Percentiles rank a stretch among this genome's conserved stretches.
Evolutionary conservation across 2,797 vertebrate species (phyloP).

Genomic region (Gymnodraco acuticeps): DNA sequence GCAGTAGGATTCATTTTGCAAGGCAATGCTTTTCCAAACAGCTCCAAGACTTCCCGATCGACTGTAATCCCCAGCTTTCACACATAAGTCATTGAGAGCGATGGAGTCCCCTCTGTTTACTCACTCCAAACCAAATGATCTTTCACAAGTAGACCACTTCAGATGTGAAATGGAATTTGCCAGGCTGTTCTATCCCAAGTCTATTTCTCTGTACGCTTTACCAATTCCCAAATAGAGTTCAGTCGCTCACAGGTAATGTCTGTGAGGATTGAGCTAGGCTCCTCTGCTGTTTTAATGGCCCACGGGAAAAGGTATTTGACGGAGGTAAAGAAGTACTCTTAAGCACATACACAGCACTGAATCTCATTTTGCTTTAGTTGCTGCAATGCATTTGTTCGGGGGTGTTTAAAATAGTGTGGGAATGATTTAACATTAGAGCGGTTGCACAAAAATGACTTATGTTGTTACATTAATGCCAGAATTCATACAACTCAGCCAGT

Average conservation of each 20-base stretch:
- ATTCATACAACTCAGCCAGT: not conserved
- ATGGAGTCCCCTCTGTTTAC: slow-evolving; percentile 98
- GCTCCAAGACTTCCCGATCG: slow-evolving; percentile 92
- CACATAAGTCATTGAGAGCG: slow-evolving; percentile 94
- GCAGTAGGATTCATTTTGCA: slow-evolving; percentile 78
- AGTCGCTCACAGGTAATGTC: slow-evolving; percentile 96
- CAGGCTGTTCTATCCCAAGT: slow-evolving; percentile 91
- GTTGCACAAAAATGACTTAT: slow-evolving; percentile 7
- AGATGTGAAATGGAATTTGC: slow-evolving; percentile 99
- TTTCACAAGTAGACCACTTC: slow-evolving; percentile 97
- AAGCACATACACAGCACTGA: slow-evolving; percentile 75
- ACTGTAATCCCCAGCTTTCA: slow-evolving; percentile 92
- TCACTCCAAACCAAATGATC: slow-evolving; percentile 98
- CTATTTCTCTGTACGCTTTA: slow-evolving; percentile 94
- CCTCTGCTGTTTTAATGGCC: slow-evolving; percentile 88
- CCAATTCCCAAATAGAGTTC: slow-evolving; percentile 96
- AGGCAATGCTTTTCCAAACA: slow-evolving; percentile 90
- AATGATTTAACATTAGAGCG: slow-evolving; percentile 81
- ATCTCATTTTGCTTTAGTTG: slow-evolving; percentile 95
- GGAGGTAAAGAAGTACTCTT: slow-evolving; percentile 91
- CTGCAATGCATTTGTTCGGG: slow-evolving; percentile 90
- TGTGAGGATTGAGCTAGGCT: slow-evolving; percentile 91
- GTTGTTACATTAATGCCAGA: slow-evolving; percentile 21
- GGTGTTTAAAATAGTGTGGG: slow-evolving; percentile 86
- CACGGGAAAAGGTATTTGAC: slow-evolving; percentile 90